These are phyloP conservation scores for Neosilurus mollespiculum DNA, from an alignment of 2,797 vertebrate species.

Conservation along the genomic window DNA sequence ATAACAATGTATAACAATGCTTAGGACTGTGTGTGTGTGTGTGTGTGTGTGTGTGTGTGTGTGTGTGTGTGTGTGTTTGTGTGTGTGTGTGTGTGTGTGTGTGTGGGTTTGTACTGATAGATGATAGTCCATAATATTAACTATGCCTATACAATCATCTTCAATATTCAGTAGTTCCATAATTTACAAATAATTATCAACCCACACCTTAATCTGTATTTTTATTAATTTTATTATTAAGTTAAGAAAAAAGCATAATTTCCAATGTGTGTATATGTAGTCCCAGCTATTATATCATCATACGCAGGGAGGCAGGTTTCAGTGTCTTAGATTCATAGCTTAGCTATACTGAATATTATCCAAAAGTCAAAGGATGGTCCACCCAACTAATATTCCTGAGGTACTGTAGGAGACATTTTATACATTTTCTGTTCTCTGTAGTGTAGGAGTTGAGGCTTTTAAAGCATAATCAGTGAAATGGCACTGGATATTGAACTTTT, in stretches of 20 bases:
- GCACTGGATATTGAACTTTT: neutral
- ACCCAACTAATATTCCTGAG: slow-evolving; percentile 26
- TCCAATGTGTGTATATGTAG: neutral
- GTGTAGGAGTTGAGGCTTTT: slow-evolving; percentile 17
- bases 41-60: too few species aligned
- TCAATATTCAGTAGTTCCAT: neutral
- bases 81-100: too few species aligned
- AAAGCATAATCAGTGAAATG: neutral
- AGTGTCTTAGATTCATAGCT: slow-evolving; percentile 14
- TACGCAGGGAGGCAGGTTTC: neutral
- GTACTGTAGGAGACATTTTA: slow-evolving; percentile 20
- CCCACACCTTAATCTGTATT: neutral
- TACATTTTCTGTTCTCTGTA: neutral
- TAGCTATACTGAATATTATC: slow-evolving; percentile 32
- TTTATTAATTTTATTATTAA: too few species aligned
- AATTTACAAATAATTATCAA: neutral
- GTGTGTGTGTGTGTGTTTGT: too few species aligned
- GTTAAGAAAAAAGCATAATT: slow-evolving; percentile 11
- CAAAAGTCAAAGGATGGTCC: slow-evolving; percentile 39
- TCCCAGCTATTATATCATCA: slow-evolving; percentile 3
- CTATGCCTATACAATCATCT: neutral
- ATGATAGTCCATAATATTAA: neutral
- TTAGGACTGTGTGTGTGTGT: too few species aligned
- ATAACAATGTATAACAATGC: too few species aligned
- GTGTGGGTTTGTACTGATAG: too few species aligned